Conservation (phyloP, 2,888 invertebrate species). For the Aphodius sticticus region DNA sequence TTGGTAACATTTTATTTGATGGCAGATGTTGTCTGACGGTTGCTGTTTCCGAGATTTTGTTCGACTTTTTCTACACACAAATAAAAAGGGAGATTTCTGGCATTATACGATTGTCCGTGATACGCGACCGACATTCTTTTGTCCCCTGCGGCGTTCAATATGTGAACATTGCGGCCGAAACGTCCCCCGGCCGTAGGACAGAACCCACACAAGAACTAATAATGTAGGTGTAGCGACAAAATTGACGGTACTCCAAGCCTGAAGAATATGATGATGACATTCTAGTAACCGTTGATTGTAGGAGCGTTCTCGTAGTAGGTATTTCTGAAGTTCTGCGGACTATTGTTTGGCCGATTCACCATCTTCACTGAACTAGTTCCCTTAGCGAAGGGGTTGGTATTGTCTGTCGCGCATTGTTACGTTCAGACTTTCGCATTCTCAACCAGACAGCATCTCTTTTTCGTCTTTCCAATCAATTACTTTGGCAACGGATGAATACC, state of each 20-base stretch:
- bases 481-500: neutral
- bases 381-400: neutral
- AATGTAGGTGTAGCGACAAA: neutral
- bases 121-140: neutral
- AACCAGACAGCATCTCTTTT: neutral
- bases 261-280: slow-evolving; percentile 4
- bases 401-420: neutral
- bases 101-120: neutral
- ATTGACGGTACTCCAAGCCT: neutral
- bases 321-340: neutral
- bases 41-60: neutral
- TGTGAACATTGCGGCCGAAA: slow-evolving; percentile 4
- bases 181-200: neutral
- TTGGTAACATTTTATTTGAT: neutral
- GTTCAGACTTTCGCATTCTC: neutral
- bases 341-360: neutral
- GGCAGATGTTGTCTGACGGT: neutral
- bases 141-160: neutral
- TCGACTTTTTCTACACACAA: neutral
- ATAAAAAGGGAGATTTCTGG: slow-evolving; percentile 4
- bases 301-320: neutral
- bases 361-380: neutral
- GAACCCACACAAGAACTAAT: neutral
- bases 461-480: neutral
- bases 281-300: neutral